A percentile compares a stretch with the other conserved stretches of the same genome.
Conservation (phyloP, 92 coral and sea anemone species). For the Metridium senile region DNA sequence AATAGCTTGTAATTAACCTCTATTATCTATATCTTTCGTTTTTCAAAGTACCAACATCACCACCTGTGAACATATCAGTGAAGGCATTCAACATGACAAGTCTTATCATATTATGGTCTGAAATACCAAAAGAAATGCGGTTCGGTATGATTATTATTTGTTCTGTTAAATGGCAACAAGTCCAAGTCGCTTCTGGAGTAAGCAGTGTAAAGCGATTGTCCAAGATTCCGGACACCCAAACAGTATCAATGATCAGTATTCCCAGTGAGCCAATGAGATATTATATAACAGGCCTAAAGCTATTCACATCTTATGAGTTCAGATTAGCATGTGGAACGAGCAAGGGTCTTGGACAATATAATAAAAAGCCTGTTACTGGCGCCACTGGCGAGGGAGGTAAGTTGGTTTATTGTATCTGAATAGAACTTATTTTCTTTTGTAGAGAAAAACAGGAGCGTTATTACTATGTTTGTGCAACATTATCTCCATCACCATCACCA, state of each 20-base stretch:
- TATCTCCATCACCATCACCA: no score
- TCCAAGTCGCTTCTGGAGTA: no score
- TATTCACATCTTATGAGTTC: neutral
- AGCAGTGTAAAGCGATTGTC: no score
- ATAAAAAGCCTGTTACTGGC: neutral
- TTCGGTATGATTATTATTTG: slow-evolving; percentile 46
- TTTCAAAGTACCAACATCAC: slow-evolving; percentile 59
- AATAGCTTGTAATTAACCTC: no score
- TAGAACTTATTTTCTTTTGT: no score
- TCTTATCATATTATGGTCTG: slow-evolving; percentile 63
- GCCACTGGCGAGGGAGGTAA: slow-evolving; percentile 47
- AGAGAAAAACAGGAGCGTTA: no score
- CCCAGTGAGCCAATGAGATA: neutral
- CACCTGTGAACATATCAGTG: slow-evolving; percentile 54
- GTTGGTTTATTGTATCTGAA: no score
- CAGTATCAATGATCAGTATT: no score
- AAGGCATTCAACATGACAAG: slow-evolving; percentile 64
- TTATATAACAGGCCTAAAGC: neutral
- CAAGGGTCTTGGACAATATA: slow-evolving; percentile 18
- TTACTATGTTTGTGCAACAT: no score
- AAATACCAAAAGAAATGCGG: slow-evolving; percentile 39
- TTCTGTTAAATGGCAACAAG: neutral
- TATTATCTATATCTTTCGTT: no score
- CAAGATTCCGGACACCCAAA: no score
- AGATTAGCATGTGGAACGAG: neutral